These are phyloP conservation scores for Gopherus flavomarginatus DNA, from an alignment of 2,113 vertebrate genomes.

Conservation along the genomic window DNA sequence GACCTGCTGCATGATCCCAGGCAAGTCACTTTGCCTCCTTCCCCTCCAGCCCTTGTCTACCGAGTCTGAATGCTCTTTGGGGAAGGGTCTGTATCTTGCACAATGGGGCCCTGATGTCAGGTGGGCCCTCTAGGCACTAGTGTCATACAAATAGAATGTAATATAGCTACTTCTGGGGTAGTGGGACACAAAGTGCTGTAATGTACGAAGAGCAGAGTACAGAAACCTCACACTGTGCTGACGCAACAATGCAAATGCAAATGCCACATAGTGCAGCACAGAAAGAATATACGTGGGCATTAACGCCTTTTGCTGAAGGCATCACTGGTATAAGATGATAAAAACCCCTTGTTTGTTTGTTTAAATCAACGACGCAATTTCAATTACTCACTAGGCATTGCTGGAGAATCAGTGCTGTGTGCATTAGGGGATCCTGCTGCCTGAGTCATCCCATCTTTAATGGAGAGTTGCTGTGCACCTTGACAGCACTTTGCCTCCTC, in stretches of 20 bases:
- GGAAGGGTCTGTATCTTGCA: background rate
- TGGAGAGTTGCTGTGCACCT: background rate
- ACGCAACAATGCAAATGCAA: background rate
- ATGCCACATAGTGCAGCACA: too few relatives aligned
- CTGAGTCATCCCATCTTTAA: background rate
- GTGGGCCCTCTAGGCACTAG: background rate
- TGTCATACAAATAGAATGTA: background rate
- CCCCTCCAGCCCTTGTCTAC: background rate
- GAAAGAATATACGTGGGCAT: accelerated
- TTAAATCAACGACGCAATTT: background rate
- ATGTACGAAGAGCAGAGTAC: background rate
- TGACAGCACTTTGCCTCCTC: background rate
- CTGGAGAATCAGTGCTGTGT: background rate
- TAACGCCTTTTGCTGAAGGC: conserved; percentile 29
- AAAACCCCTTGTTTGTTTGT: background rate
- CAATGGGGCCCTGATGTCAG: background rate
- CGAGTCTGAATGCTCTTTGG: background rate
- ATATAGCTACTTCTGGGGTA: background rate
- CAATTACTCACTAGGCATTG: background rate
- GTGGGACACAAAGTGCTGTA: background rate
- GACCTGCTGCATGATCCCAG: background rate
- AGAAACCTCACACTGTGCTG: background rate
- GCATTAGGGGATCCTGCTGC: background rate
- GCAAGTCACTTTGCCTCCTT: background rate
- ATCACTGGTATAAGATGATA: background rate